phyloP scores from a whole-genome alignment of 1,140 invertebrate genomes.

The Babylonia areolata region DNA sequence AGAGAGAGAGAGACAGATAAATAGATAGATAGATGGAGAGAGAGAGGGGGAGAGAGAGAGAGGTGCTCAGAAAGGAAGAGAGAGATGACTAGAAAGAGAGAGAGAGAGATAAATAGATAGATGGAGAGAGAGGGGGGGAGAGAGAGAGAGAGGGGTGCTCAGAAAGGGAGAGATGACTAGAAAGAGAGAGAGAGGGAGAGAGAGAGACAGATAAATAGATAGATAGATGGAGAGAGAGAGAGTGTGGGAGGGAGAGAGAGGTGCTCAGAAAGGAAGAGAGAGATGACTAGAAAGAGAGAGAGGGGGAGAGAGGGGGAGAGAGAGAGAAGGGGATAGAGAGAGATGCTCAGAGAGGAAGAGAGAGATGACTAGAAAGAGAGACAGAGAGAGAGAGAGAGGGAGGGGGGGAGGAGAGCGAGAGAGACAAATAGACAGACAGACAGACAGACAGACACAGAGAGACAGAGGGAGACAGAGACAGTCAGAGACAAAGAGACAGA shows the following conservation, averaged over 20 bases:
- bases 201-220: not conserved
- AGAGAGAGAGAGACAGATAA: not conserved
- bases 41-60: not conserved
- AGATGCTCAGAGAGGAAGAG: not conserved
- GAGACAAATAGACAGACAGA: not conserved
- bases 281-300: not conserved
- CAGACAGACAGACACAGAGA: not conserved
- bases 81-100: not conserved
- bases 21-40: not conserved
- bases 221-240: not conserved
- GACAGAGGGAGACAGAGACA: not conserved
- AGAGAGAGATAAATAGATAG: not conserved
- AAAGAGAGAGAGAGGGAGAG: too few relatives aligned
- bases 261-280: not conserved
- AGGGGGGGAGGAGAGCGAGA: not conserved
- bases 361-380: not conserved
- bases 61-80: not conserved
- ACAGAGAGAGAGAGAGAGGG: not conserved
- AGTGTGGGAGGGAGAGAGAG: not conserved
- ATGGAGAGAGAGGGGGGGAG: not conserved
- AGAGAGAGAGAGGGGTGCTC: not conserved
- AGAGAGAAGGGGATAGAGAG: not conserved
- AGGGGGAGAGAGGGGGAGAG: not conserved
- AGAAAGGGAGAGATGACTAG: too few relatives aligned
- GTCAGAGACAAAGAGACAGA: slow-evolving; percentile 1